Conservation (phyloP, 2,113 vertebrate species). For the Astur gentilis region DNA sequence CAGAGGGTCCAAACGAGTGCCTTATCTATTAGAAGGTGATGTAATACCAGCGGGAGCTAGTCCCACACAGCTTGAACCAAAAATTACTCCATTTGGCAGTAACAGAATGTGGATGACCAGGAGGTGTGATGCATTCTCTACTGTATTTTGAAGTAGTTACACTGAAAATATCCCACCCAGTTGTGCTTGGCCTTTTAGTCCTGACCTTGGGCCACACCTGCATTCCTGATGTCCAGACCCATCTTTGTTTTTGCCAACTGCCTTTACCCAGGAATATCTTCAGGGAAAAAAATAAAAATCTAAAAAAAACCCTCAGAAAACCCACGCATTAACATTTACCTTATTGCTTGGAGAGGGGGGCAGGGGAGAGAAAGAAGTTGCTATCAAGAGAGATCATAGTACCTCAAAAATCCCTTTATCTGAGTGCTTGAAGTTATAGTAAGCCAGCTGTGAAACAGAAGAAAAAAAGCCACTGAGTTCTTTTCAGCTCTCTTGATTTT, state of each 20-base stretch:
- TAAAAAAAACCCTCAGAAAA: background rate
- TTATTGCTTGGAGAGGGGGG: slow-evolving; percentile 15
- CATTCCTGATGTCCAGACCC: slow-evolving; percentile 54
- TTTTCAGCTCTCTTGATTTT: background rate
- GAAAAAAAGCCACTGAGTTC: background rate
- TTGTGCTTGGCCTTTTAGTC: slow-evolving; percentile 47
- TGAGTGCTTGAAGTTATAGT: slow-evolving; percentile 59
- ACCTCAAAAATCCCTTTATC: slow-evolving; percentile 55
- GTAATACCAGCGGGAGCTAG: slow-evolving; percentile 37
- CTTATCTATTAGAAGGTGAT: slow-evolving; percentile 59
- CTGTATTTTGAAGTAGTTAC: slow-evolving; percentile 52
- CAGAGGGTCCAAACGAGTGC: background rate
- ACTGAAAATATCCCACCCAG: slow-evolving; percentile 50
- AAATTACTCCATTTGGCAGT: slow-evolving; percentile 56
- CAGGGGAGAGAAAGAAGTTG: background rate
- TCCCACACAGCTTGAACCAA: slow-evolving; percentile 48
- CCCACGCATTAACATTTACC: slow-evolving; percentile 20
- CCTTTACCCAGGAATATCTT: slow-evolving; percentile 28
- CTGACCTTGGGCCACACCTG: slow-evolving; percentile 56
- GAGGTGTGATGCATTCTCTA: slow-evolving; percentile 46
- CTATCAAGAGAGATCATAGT: slow-evolving; percentile 29
- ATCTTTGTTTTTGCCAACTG: slow-evolving; percentile 57
- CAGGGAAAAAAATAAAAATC: background rate
- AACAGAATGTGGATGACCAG: slow-evolving; percentile 48
- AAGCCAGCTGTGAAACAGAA: slow-evolving; percentile 49